phyloP scores from a whole-genome alignment of 1,140 invertebrate genomes.

The Drosophila malerkotliana region DNA sequence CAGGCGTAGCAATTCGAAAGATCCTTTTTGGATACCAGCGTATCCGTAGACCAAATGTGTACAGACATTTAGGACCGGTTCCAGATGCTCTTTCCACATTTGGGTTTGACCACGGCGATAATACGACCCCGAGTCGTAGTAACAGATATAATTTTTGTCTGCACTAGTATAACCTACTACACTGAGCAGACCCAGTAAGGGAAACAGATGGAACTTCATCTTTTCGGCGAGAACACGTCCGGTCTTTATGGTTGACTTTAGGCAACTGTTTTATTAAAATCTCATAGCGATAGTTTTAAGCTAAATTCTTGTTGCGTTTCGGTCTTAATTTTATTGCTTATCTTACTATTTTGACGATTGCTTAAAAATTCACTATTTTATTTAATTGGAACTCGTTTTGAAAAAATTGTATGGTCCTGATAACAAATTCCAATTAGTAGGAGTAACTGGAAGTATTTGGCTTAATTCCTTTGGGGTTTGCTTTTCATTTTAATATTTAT shows the following conservation, averaged over 20 bases:
- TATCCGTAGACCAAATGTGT: slow-evolving; percentile 95
- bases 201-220: slow-evolving; percentile 42
- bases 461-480: no score
- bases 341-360: slow-evolving; percentile 36
- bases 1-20: slow-evolving; percentile 87
- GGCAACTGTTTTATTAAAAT: slow-evolving; percentile 42
- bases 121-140: slow-evolving; percentile 68
- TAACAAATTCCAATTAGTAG: no score
- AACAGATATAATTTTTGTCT: slow-evolving; percentile 55
- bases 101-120: slow-evolving; percentile 49
- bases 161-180: slow-evolving; percentile 13
- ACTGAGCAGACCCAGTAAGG: slow-evolving; percentile 36
- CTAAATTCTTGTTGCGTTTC: slow-evolving; percentile 4
- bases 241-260: slow-evolving; percentile 46
- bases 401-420: no score
- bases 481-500: no score
- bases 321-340: slow-evolving; percentile 1
- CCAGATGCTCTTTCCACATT: slow-evolving; percentile 85
- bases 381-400: no score
- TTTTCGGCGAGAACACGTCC: slow-evolving; percentile 35
- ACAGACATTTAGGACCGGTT: slow-evolving; percentile 89
- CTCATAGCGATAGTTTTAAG: slow-evolving; percentile 24
- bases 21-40: slow-evolving; percentile 90
- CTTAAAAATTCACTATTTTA: no score
- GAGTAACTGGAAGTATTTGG: no score